phyloP scores from a whole-genome alignment of 2,797 vertebrate genomes.

The Acanthurus tractus region DNA sequence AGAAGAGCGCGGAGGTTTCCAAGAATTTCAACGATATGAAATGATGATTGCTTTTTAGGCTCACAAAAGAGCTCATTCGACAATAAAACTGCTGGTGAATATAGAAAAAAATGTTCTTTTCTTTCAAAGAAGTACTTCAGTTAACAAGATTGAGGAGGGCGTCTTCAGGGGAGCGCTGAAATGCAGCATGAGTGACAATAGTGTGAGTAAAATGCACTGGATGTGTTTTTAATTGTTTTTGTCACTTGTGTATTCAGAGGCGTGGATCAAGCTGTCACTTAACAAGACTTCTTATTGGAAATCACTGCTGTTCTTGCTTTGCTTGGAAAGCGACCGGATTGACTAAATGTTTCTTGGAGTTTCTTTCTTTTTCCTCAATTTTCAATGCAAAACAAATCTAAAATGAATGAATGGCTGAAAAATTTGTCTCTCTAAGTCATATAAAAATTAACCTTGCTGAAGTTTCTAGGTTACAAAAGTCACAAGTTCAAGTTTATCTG shows the following conservation, averaged over 20 bases:
- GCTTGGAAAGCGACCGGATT: conserved; percentile 26
- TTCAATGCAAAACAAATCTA: conserved; percentile 32
- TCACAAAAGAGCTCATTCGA: conserved; percentile 57
- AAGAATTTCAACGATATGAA: conserved; percentile 50
- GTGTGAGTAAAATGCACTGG: conserved; percentile 48
- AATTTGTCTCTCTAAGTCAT: conserved; percentile 24
- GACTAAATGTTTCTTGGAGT: conserved; percentile 35
- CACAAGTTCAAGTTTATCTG: neutral
- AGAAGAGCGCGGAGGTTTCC: conserved; percentile 34
- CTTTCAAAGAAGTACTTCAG: conserved; percentile 45
- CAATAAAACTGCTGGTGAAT: conserved; percentile 54
- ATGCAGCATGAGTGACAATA: conserved; percentile 46
- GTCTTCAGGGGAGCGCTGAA: conserved; percentile 48
- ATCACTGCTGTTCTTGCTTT: conserved; percentile 40
- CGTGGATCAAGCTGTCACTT: conserved; percentile 56
- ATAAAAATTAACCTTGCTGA: conserved; percentile 1
- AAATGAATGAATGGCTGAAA: conserved; percentile 26
- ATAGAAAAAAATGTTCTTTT: conserved; percentile 37
- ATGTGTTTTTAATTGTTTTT: conserved; percentile 53
- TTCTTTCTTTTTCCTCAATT: conserved; percentile 5
- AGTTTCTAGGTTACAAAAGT: conserved; percentile 14
- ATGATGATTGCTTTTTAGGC: conserved; percentile 60
- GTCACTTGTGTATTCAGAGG: conserved; percentile 58
- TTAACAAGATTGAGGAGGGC: conserved; percentile 59
- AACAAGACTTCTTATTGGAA: conserved; percentile 34